Evolutionary conservation across 2,797 vertebrate genomes (phyloP).

Genomic region (Tachyglossus aculeatus): DNA sequence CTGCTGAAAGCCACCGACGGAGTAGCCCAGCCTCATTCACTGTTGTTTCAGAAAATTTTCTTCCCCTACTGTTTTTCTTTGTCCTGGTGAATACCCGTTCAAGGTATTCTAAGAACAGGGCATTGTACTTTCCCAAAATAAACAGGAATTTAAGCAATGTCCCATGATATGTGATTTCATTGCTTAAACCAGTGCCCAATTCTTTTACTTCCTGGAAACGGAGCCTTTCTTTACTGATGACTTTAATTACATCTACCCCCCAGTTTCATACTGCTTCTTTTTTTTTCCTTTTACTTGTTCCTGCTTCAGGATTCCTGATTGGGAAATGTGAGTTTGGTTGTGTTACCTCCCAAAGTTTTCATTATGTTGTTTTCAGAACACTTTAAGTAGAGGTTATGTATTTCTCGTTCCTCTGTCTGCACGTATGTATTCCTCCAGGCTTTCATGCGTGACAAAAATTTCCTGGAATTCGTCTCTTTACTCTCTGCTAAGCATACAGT

Average conservation of each 20-base stretch:
- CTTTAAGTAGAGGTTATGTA: not conserved
- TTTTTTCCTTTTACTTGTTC: constrained; percentile 18
- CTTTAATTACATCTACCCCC: constrained; percentile 32
- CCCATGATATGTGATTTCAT: not conserved
- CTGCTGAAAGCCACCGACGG: too few relatives aligned
- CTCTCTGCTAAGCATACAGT: constrained; percentile 38
- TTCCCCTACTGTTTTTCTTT: not conserved
- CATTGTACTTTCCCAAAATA: not conserved
- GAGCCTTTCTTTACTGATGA: constrained; percentile 2
- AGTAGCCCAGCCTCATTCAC: too few relatives aligned
- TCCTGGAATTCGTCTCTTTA: constrained; percentile 10
- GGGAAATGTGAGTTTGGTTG: constrained; percentile 29
- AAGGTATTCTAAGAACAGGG: not conserved
- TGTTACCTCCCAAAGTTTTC: constrained; percentile 13
- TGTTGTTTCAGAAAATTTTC: constrained; percentile 12
- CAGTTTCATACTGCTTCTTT: not conserved
- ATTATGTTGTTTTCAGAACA: not conserved
- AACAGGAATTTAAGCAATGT: constrained; percentile 12
- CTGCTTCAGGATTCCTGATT: constrained; percentile 21
- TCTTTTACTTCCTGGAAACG: not conserved
- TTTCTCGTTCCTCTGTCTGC: not conserved
- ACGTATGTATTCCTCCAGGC: not conserved
- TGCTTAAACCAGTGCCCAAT: not conserved
- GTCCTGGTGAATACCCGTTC: constrained; percentile 5
- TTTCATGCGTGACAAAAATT: constrained; percentile 21